Conservation (phyloP, 1,140 invertebrate species). For the Eufriesea mexicana region DNA sequence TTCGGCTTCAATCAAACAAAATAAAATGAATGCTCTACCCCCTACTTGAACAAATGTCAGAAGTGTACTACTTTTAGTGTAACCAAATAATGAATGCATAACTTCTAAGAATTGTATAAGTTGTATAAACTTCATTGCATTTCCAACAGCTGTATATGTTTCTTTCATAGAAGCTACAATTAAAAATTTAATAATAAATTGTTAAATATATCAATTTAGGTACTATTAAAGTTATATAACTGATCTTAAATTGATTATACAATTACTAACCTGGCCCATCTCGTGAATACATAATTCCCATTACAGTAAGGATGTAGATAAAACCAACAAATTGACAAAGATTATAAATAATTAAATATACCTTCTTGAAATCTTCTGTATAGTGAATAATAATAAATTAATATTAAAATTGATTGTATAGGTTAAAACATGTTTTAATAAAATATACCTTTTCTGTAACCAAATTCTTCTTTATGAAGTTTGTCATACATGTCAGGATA, state of each 20-base stretch:
- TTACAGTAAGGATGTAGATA: conserved; percentile 89
- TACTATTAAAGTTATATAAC: neutral
- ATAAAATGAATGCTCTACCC: conserved; percentile 91
- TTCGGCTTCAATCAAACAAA: conserved; percentile 92
- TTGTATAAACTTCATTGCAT: conserved; percentile 91
- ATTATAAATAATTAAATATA: conserved; percentile 95
- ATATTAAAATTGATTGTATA: neutral
- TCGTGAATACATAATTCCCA: conserved; percentile 88
- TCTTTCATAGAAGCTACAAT: conserved; percentile 86
- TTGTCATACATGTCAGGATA: conserved; percentile 90
- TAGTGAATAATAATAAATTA: conserved; percentile 65
- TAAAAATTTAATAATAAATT: conserved; percentile 34
- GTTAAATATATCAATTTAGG: neutral
- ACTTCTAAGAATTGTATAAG: conserved; percentile 93
- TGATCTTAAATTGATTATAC: conserved; percentile 5
- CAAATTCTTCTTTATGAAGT: conserved; percentile 90
- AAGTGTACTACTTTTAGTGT: conserved; percentile 89
- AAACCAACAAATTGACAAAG: conserved; percentile 95
- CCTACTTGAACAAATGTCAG: conserved; percentile 88
- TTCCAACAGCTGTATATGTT: conserved; percentile 90
- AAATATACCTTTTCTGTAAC: conserved; percentile 88
- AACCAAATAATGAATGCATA: conserved; percentile 93
- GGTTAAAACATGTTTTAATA: conserved; percentile 9
- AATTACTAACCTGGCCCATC: conserved; percentile 85
- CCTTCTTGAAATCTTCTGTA: conserved; percentile 91